A percentile compares a stretch with the other conserved stretches of the same genome.
phyloP scores from a whole-genome alignment of 1,140 invertebrate species.

The Aphelinus atriplicis region DNA sequence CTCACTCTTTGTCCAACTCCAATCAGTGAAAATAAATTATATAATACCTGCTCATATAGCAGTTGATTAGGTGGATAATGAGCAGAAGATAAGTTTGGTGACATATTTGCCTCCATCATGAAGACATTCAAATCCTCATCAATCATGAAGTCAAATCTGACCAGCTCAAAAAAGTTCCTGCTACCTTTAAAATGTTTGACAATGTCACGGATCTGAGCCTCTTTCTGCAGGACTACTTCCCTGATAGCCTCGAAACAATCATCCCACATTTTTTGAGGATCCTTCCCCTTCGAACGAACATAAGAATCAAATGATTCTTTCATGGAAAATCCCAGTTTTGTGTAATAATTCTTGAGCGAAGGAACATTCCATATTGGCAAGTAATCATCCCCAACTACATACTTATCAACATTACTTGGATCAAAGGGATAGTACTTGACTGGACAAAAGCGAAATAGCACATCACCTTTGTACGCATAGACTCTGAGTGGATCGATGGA shows the following conservation, averaged over 20 bases:
- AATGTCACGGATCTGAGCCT: conserved; percentile 72
- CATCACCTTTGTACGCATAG: conserved; percentile 91
- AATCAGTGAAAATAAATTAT: conserved; percentile 84
- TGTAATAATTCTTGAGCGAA: conserved; percentile 82
- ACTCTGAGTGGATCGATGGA: conserved; percentile 89
- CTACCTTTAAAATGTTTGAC: conserved; percentile 59
- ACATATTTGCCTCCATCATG: conserved; percentile 98
- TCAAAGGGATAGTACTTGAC: conserved; percentile 94
- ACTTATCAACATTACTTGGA: conserved; percentile 82
- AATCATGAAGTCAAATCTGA: conserved; percentile 92
- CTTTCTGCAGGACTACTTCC: conserved; percentile 80
- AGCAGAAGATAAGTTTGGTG: conserved; percentile 93
- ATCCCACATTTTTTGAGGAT: conserved; percentile 82
- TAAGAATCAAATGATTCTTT: conserved; percentile 88
- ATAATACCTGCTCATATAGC: conserved; percentile 93
- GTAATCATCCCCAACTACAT: conserved; percentile 95
- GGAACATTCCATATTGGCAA: conserved; percentile 94
- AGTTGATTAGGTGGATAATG: conserved; percentile 90
- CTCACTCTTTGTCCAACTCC: conserved; percentile 73
- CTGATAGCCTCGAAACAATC: conserved; percentile 83
- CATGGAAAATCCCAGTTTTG: conserved; percentile 83
- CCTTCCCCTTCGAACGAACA: conserved; percentile 73
- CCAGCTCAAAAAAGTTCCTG: conserved; percentile 92
- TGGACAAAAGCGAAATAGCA: conserved; percentile 91
- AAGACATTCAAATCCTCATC: conserved; percentile 89